Base-by-base conservation (phyloP, 2,113 vertebrate genomes). In the Charina bottae region DNA sequence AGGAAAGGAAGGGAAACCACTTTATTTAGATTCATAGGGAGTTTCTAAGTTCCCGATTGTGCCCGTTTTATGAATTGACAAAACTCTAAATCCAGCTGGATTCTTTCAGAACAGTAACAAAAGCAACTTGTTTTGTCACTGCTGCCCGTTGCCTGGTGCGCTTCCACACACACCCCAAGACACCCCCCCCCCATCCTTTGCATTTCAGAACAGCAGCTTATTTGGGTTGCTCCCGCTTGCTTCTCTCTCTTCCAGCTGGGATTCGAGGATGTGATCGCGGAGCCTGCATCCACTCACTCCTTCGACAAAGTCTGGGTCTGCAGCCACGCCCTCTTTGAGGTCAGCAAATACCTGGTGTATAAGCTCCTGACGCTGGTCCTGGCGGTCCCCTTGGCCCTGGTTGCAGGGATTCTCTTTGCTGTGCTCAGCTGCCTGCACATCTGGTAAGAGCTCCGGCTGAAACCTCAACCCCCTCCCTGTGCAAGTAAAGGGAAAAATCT, bases 231-330 rank as follows among this genome's bases (percentile, higher is more conserved):
- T 68, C 46, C 42, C 37, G 78, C 33, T 12, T 1, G 55, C 9
- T 12, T 23, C 88, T 26, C 88, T 90, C 95, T 6, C 2, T 93
- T 97, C 1, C 97, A 99, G 99, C 96, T 99, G 88, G 97, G 97
- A 0, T 99, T 99, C 90, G 98, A 98, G 24, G 99, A 99, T 37
- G 97, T 99, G 94, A 98, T 99, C 54, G 99, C 98, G 0, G 99
- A 99, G 95, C 99, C 99, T 0, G 88, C 91, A 55, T 98, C 98
- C 0, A 94, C 97, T 0, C 98, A 98, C 96, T 99, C 98, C 94
- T 99, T 99, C 83, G 99, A 99, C 97, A 97, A 93, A 62, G 98
- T 99, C 6, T 99, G 99, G 99, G 97, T 99, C 68, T 98, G 98
- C 96, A 99, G 99, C 96, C 98, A 99, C 68, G 98, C 99, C 23